Percentiles rank a stretch among this genome's conserved stretches.
phyloP scores from a whole-genome alignment of 2,113 vertebrate species.

The Etheostoma spectabile region DNA sequence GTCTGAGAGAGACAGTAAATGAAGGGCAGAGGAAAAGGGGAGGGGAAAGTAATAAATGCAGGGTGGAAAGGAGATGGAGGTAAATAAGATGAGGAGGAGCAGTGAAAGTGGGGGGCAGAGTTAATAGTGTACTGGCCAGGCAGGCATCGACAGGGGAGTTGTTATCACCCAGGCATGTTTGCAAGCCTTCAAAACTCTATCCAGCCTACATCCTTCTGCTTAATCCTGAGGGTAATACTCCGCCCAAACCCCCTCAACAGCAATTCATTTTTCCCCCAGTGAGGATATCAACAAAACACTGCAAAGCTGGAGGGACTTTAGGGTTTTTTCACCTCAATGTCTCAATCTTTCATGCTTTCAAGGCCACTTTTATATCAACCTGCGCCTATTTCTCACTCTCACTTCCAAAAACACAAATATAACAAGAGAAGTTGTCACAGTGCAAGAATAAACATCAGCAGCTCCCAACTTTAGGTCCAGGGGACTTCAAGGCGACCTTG shows the following conservation, averaged over 20 bases:
- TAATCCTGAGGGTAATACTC: constrained; percentile 69
- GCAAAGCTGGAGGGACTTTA: constrained; percentile 58
- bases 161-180: constrained; percentile 72
- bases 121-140: constrained; percentile 55
- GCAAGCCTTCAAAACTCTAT: constrained; percentile 70
- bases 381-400: constrained; percentile 26
- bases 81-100: constrained; percentile 68
- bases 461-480: constrained; percentile 2
- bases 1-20: constrained; percentile 32
- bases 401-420: constrained; percentile 42
- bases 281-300: constrained; percentile 61
- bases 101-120: constrained; percentile 46
- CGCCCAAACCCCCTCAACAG: constrained; percentile 36
- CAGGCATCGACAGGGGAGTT: constrained; percentile 68
- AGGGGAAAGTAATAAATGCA: constrained; percentile 55
- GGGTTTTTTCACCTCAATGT: constrained; percentile 18
- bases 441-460: constrained; percentile 8
- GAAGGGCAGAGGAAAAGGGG: constrained; percentile 30
- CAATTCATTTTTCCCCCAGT: constrained; percentile 47
- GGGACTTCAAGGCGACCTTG: constrained; percentile 24
- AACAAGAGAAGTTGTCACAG: constrained; percentile 25
- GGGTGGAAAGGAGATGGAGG: constrained; percentile 59
- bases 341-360: constrained; percentile 63
- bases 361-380: constrained; percentile 56
- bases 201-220: constrained; percentile 57